These are phyloP conservation scores for Carassius gibelio DNA, from an alignment of 2,113 vertebrate species.

Conservation along the genomic window DNA sequence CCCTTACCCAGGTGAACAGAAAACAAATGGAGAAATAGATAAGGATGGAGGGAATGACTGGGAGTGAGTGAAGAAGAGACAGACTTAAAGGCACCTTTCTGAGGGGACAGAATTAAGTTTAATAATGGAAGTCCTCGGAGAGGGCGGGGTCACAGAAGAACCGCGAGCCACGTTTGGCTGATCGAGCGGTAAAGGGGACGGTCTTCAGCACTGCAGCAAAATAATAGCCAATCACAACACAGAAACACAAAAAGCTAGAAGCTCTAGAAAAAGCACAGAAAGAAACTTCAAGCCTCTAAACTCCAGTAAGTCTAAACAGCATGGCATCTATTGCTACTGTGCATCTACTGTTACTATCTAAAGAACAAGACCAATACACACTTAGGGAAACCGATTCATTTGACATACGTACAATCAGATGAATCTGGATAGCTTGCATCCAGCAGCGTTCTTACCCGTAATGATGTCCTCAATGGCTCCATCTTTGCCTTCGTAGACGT, in stretches of 20 bases:
- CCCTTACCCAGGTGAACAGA: not conserved
- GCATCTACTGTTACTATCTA: not conserved
- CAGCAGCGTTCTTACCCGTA: conserved; percentile 79
- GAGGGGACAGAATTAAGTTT: conserved; percentile 77
- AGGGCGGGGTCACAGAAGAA: conserved; percentile 97
- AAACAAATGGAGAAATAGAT: conserved; percentile 1
- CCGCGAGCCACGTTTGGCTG: conserved; percentile 97
- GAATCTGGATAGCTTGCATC: not conserved
- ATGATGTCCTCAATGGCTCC: conserved; percentile 98
- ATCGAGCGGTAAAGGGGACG: conserved; percentile 96
- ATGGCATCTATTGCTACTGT: conserved; percentile 1
- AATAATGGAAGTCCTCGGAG: conserved; percentile 95
- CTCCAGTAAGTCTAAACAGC: not conserved
- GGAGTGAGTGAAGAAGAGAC: conserved; percentile 28
- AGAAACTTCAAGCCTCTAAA: conserved; percentile 14
- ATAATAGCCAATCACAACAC: conserved; percentile 70
- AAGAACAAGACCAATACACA: not conserved
- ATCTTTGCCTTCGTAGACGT: conserved; percentile 96
- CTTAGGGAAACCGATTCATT: not conserved
- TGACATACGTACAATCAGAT: not conserved
- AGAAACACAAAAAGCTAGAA: conserved; percentile 43
- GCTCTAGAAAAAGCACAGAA: conserved; percentile 28
- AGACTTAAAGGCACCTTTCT: conserved; percentile 78
- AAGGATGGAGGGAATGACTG: not conserved
- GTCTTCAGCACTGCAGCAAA: conserved; percentile 94